Base-by-base conservation (phyloP, 64 coral and sea anemone genomes). In the Pocillopora damicornis region DNA sequence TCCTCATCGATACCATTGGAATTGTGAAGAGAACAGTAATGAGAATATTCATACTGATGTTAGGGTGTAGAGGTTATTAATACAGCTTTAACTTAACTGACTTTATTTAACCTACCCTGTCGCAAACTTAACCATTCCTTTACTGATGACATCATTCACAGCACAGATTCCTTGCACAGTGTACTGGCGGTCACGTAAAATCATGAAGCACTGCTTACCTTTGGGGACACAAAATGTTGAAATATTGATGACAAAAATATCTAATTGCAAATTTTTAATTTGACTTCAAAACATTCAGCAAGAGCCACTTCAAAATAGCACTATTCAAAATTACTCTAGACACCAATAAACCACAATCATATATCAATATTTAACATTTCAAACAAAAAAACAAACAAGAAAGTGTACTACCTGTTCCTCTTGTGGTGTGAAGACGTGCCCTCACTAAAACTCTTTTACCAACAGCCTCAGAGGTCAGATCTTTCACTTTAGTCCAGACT, bases 81-180 rank as follows among this genome's bases (percentile, higher is more conserved):
- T 30, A 30, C 30, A 30, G 30, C 30, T 30, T 30, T 30, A 30
- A 13, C 73, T 23, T 69, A n/a, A 67, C 42, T 2, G 9, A 22
- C 17, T 15, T 18, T 60, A 60, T 57, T 16, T 15, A 35, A 82
- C 80, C 85, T 92, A 98, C 96, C 90, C 92, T 75, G 90, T 62
- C 34, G 96, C 92, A 95, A 98, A 98, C 75, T 98, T 98, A 16
- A 98, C 96, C 96, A 98, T 98, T 64, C 81, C 93, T 95, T 94
- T 98, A 81, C 96, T 98, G 65, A 98, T 81, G 79, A 86, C 79
- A 12, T 98, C 90, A 90, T 91, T 92, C 23, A 95, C 96, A 60
- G 96, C 96, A 85, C 91, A 94, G 60, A 98, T 92, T 60, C 88
- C 92, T 61, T 98, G 96, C 30, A 98, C 86, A 74, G 93, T 98